Base-by-base conservation (phyloP, 1,140 invertebrate species). In the Anastrepha ludens region DNA sequence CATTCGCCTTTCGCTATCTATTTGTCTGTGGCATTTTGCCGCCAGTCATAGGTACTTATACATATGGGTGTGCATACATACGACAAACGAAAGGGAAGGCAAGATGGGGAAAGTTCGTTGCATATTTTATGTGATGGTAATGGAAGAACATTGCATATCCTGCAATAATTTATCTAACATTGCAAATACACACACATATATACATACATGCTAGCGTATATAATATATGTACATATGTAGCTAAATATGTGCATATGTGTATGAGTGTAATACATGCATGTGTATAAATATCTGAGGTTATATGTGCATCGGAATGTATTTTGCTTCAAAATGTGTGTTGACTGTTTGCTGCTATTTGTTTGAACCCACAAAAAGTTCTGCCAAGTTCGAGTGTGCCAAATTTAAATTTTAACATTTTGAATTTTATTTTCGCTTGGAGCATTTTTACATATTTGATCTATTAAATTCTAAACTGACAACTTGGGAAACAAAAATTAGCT, bases 121-220 rank as follows among this genome's bases (percentile, higher is more conserved):
- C 15, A 17, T 15, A 15, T 70, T 41, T 44, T 15, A 70, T 44
- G 3, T 15, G 29, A 29, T 41, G 4, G 41, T 15, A 70, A 44
- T 44, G 11, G 15, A 44, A 70, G 13, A 5, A 70, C 13, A 70
- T 1, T 15, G 17, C 67, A n/a, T 70, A 70, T 70, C 67, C 67
- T 70, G 67, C 15, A 9, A 47, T 74, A 74, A 74, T 74, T 74
- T 74, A 44, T 74, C 67, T 47, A 47, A 41, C 41, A 74, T 70
- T 70, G 13, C 67, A 17, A 5, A 44, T 47, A 44, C 5, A n/a
- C 3, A n/a, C 17, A 47, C 0, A 74, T 74, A 74, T 6, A 41
- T 64, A 5, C 9, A 39, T 67, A 67, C 29, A 67, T 67, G 39
- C 29, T 11, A 41, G 39, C 20, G 29, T 67, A 67, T 9, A 29